Evolutionary conservation across 2,888 invertebrate species (phyloP).

Genomic region (Mactromeris polynyma): DNA sequence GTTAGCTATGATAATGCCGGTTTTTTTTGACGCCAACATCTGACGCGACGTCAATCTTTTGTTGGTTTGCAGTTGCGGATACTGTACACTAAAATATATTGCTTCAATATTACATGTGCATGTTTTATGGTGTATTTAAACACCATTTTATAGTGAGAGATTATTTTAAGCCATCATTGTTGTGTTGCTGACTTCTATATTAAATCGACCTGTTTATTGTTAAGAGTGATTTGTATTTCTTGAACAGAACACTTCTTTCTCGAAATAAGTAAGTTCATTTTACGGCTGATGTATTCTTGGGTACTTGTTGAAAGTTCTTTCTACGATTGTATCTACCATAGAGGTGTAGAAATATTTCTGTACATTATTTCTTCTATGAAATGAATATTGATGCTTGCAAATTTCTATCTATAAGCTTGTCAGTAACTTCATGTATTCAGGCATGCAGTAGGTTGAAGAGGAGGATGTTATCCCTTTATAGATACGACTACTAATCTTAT

Average conservation of each 20-base stretch:
- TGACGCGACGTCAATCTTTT: too few relatives aligned
- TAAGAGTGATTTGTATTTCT: background rate
- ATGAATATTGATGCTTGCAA: background rate
- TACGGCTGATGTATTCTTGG: background rate
- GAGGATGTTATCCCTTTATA: background rate
- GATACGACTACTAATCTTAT: background rate
- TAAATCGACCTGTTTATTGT: background rate
- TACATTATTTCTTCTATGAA: background rate
- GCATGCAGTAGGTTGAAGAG: background rate
- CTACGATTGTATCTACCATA: background rate
- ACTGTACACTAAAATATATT: background rate
- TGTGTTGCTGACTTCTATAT: background rate
- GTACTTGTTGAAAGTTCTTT: background rate
- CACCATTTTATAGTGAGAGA: background rate
- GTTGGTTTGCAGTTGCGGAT: background rate
- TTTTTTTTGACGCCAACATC: too few relatives aligned
- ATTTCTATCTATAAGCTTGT: background rate
- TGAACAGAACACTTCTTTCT: constrained; percentile 28
- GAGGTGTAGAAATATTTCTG: background rate
- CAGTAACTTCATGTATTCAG: background rate
- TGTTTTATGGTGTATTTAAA: background rate
- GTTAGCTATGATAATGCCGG: too few relatives aligned
- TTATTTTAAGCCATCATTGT: background rate
- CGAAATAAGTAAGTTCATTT: constrained; percentile 37
- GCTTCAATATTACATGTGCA: background rate